Base-by-base conservation (phyloP, 2,113 vertebrate genomes). In the Ciconia stormi region DNA sequence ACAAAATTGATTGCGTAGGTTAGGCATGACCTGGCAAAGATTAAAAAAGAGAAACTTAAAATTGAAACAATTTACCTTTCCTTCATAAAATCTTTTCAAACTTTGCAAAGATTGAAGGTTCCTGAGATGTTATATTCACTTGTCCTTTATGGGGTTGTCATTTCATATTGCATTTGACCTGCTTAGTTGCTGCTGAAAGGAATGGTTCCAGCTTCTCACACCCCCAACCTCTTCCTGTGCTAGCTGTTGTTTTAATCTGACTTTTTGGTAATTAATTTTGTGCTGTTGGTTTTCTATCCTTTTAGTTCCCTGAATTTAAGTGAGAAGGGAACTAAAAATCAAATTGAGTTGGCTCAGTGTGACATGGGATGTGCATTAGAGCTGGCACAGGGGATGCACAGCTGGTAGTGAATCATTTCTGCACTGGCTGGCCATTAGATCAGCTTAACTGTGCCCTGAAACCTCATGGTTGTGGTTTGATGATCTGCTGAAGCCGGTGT, bases 351-450 rank as follows among this genome's bases (percentile, higher is more conserved):
- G 65, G 13, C 63, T 67, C 30, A 11, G 12, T 67, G 70, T 90
- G 73, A 58, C 21, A 5, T 0, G 0, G 62, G 44, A 47, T 16
- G 7, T 40, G 40, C 0, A 0, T 56, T 88, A 44, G 82, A 80
- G 53, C 66, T 86, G 84, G 65, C 21, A 27, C 0, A 1, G 16
- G 73, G 62, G 34, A 62, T 22, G 10, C 40, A 49, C 34, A 50
- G 66, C 87, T 93, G 73, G 34, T 52, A 11, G 25, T 6, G 53
- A 47, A 32, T 82, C 87, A 34, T 82, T 38, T 82, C 53, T 58
- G 62, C 46, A 26, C 44, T 69, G 69, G 1, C 50, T 62, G 27
- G 34, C 62, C 42, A 23, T 73, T 78, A 58, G 61, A 44, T 85
- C 34, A 76, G 44, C 25, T 62, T 52, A 65, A 18, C 32, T 62